Evolutionary conservation across 2,113 vertebrate species (phyloP).

Genomic region (Forbesichthys papilliferus): DNA sequence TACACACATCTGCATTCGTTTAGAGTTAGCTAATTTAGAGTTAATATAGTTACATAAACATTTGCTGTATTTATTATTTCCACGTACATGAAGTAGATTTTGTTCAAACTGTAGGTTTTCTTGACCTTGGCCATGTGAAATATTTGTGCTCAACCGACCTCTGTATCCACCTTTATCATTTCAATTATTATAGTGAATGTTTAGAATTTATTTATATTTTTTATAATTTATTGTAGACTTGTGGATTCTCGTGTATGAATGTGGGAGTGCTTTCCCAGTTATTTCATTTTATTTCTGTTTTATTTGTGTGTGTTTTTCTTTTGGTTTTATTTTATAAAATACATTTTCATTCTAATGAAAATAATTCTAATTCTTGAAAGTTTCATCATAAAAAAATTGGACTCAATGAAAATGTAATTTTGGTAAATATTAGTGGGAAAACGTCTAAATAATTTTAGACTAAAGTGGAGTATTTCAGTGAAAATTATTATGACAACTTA

Average conservation of each 20-base stretch:
- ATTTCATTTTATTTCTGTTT: not conserved
- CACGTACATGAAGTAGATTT: too few species aligned
- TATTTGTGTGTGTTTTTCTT: not conserved
- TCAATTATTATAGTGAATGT: slow-evolving; percentile 18
- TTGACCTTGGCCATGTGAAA: not conserved
- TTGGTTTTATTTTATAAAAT: slow-evolving; percentile 16
- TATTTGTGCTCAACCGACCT: not conserved
- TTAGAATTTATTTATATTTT: slow-evolving; percentile 22
- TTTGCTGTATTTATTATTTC: not conserved
- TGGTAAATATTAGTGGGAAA: too few species aligned
- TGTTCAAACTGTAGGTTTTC: not conserved
- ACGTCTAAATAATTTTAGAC: not conserved
- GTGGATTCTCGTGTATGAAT: not conserved
- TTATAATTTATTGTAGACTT: slow-evolving; percentile 70
- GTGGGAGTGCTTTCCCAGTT: not conserved
- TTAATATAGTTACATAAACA: not conserved
- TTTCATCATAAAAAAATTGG: not conserved
- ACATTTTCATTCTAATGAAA: not conserved
- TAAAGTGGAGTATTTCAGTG: not conserved
- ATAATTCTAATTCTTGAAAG: not conserved
- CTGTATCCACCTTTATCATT: not conserved
- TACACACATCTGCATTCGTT: not conserved
- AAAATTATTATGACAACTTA: not conserved
- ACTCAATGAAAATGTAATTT: too few species aligned
- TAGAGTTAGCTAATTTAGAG: not conserved